Base-by-base conservation (phyloP, 2,113 vertebrate species). In the Motacilla tschutschensis region DNA sequence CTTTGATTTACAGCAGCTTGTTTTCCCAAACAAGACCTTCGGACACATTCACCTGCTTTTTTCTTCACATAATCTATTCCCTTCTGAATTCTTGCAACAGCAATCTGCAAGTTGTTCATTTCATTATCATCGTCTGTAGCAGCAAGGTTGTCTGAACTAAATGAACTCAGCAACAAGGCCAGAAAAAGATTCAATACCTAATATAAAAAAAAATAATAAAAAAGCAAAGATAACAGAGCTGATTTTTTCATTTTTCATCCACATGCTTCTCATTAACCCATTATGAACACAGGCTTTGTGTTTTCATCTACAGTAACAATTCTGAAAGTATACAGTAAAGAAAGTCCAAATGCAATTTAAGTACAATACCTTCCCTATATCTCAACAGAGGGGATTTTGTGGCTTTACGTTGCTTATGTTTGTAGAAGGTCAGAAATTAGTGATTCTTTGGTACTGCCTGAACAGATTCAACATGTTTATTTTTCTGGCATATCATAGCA, bases 141-240 rank as follows among this genome's bases (percentile, higher is more conserved):
- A 66, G 97, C 92, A 82, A 99, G 97, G 88, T 98, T 99, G 94
- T 99, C 99, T 26, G 99, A 98, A 93, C 99, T 99, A 95, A 99
- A 99, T 17, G 99, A 99, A 89, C 99, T 99, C 93, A 99, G 91
- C 85, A 99, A 94, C 91, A 99, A 97, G 66, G 99, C 99, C 94
- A 99, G 97, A 96, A 99, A 99, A 73, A 99, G 96, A 90, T 99
- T 99, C 96, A 99, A 92, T 58, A 99, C 98, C 99, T 99, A 51
- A 71, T 71, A 40, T 19, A 51, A 0, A 57, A 83, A 77, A 64
- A n/a, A 57, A n/a, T 24, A 46, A n/a, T 33, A 33, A 15, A 14
- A 28, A 31, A 20, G 4, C 11, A 31, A 41, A 62, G 14, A 87
- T 17, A 67, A 43, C 4, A 79, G 22, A 83, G 33, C 5, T 75